These are phyloP conservation scores for Sciurus vulgaris DNA, from an alignment of 2,797 vertebrate genomes.

Conservation along the genomic window DNA sequence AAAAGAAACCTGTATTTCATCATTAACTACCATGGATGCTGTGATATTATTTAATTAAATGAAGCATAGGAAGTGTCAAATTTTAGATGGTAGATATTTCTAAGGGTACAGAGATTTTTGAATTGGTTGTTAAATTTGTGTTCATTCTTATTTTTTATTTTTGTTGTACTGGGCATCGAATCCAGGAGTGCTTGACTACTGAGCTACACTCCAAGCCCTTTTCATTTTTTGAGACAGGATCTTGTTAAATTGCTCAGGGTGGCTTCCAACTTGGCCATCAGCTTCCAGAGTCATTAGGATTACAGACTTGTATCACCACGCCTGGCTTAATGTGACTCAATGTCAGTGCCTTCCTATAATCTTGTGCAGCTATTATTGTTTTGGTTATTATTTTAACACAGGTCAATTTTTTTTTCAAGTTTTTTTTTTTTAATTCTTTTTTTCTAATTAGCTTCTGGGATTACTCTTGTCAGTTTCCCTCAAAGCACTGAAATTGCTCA, in stretches of 20 bases:
- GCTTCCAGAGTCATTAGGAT: too few species aligned
- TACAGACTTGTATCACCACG: too few species aligned
- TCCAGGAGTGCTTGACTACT: too few species aligned
- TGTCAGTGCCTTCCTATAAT: not conserved
- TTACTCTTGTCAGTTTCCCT: constrained; percentile 53
- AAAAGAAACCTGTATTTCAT: constrained; percentile 52
- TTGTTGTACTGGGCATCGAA: too few species aligned
- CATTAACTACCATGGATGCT: constrained; percentile 66
- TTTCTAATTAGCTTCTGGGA: constrained; percentile 49
- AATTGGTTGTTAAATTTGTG: not conserved
- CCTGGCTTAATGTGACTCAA: not conserved
- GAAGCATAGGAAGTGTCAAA: not conserved
- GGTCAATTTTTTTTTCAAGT: not conserved
- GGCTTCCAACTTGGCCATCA: too few species aligned
- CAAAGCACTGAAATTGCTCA: constrained; percentile 70
- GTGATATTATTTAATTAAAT: constrained; percentile 49
- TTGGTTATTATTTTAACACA: constrained; percentile 51
- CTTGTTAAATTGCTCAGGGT: too few species aligned
- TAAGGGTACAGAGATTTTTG: constrained; percentile 19
- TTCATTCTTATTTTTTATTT: constrained; percentile 52
- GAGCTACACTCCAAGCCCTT: too few species aligned
- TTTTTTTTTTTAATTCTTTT: not conserved
- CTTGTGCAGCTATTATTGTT: not conserved
- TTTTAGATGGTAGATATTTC: constrained; percentile 35
- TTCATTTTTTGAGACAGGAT: too few species aligned